Evolutionary conservation across 2,888 invertebrate species (phyloP).

Genomic region (Vannuccia rotundouncinata): DNA sequence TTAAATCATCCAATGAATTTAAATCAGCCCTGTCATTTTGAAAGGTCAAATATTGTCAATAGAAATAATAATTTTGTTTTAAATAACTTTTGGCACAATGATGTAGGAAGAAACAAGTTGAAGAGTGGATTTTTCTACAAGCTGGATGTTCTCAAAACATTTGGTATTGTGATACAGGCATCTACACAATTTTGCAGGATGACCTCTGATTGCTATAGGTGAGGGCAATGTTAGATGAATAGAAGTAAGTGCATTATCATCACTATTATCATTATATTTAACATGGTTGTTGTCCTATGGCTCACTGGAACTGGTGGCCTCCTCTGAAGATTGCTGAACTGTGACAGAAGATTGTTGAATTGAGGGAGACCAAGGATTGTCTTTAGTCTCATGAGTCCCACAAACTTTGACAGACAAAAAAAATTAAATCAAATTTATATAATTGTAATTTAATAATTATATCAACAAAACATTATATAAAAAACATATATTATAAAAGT

Average conservation of each 20-base stretch:
- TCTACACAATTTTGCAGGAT: not conserved
- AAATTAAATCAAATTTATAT: too few species aligned
- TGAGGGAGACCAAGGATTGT: not conserved
- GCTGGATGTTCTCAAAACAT: too few species aligned
- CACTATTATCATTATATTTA: not conserved
- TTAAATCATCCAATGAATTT: not conserved
- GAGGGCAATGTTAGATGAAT: not conserved
- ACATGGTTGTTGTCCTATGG: not conserved
- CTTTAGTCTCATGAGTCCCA: not conserved
- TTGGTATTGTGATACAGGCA: too few species aligned
- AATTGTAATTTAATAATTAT: too few species aligned
- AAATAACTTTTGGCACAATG: not conserved
- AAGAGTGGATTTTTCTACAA: not conserved
- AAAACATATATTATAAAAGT: too few species aligned
- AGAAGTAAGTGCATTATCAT: not conserved
- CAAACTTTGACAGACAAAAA: not conserved
- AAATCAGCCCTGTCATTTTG: not conserved
- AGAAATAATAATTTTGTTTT: not conserved
- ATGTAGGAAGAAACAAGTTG: not conserved
- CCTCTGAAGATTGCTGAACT: not conserved
- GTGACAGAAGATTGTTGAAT: too few species aligned
- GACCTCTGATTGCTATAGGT: not conserved
- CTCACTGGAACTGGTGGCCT: not conserved
- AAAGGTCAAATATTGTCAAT: not conserved
- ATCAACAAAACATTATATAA: too few species aligned